Percentiles rank a stretch among this genome's conserved stretches.
Conservation (phyloP, 2,113 vertebrate genomes). For the Malurus elegans region DNA sequence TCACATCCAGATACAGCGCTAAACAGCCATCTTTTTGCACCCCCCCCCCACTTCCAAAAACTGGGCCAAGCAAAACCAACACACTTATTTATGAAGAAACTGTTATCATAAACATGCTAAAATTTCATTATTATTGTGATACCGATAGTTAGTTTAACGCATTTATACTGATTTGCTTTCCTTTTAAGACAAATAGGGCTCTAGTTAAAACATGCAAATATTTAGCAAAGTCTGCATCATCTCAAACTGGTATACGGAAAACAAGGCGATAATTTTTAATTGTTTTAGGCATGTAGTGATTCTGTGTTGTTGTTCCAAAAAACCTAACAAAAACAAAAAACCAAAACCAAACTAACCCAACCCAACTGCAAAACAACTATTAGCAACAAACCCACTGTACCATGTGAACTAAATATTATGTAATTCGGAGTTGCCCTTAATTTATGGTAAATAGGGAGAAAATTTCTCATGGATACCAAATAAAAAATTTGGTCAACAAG, state of each 20-base stretch:
- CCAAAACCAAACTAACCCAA: not conserved
- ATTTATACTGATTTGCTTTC: not conserved
- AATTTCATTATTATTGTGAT: not conserved
- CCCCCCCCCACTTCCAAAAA: too few relatives aligned
- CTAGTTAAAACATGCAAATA: not conserved
- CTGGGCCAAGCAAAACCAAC: too few relatives aligned
- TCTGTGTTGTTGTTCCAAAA: not conserved
- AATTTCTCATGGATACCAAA: not conserved
- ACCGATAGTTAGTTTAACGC: not conserved
- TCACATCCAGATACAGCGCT: not conserved
- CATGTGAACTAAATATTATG: not conserved
- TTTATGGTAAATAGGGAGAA: not conserved
- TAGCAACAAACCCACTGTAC: not conserved
- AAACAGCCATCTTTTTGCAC: too few relatives aligned
- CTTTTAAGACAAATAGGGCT: not conserved
- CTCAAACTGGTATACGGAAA: not conserved
- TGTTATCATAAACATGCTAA: not conserved
- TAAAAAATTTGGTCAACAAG: not conserved
- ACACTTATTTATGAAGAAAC: not conserved
- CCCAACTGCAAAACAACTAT: not conserved
- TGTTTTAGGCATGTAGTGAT: not conserved
- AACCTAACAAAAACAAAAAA: rapidly evolving
- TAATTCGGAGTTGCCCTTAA: not conserved
- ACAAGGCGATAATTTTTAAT: not conserved
- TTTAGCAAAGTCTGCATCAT: not conserved